Conservation (phyloP, 30 jellyfish, hydroid and myxozoan genomes). For the Hydra vulgaris region DNA sequence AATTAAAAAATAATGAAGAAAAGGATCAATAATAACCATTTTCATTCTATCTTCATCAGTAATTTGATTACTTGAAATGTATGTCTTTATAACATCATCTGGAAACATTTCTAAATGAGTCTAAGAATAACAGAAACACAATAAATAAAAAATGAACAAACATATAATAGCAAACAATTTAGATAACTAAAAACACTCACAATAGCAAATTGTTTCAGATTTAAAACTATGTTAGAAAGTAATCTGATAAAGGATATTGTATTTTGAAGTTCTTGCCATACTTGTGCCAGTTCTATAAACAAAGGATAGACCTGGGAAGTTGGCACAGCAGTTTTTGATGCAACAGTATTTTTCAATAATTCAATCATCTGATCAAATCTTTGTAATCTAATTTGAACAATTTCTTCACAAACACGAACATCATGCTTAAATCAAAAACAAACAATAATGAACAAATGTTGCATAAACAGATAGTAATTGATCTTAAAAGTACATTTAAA, state of each 20-base stretch:
- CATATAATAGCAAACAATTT: no score
- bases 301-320: conserved; percentile 95
- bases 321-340: conserved; percentile 90
- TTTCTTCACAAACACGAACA: conserved; percentile 35
- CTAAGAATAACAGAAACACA: not conserved
- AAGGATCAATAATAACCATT: not conserved
- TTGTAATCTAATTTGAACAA: conserved; percentile 40
- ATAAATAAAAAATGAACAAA: not conserved
- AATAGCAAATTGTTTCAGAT: conserved; percentile 67
- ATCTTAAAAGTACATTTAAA: no score
- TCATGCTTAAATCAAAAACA: conserved; percentile 40
- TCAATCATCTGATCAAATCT: conserved; percentile 54
- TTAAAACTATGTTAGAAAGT: conserved; percentile 52
- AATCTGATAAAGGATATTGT: conserved; percentile 75
- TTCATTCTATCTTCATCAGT: not conserved
- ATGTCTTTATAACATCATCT: not conserved
- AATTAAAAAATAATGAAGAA: no score
- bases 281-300: conserved; percentile 72
- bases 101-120: not conserved
- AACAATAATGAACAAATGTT: not conserved
- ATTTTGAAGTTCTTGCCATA: conserved; percentile 87
- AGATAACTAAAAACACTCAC: no score
- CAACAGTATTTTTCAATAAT: conserved; percentile 53
- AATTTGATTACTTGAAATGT: not conserved
- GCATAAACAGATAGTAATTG: no score